Evolutionary conservation across 2,797 vertebrate species (phyloP).

Genomic region (Sarcophilus harrisii): DNA sequence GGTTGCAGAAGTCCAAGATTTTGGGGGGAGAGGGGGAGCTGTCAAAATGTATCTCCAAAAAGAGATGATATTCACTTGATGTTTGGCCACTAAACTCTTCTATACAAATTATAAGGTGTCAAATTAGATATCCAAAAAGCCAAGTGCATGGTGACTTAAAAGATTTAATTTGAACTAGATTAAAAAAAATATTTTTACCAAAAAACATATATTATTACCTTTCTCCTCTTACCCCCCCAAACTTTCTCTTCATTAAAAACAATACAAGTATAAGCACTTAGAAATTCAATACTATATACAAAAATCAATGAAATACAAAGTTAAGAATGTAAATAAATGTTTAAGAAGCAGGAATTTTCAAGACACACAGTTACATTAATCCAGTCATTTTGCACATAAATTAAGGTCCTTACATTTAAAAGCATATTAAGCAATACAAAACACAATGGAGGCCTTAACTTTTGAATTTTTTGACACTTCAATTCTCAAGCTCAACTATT

Average conservation of each 20-base stretch:
- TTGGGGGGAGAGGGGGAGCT: background rate
- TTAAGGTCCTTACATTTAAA: constrained; percentile 47
- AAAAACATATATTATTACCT: background rate
- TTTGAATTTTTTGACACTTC: constrained; percentile 58
- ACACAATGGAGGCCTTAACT: constrained; percentile 57
- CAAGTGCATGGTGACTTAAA: constrained; percentile 45
- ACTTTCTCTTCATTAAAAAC: constrained; percentile 48
- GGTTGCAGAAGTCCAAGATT: background rate
- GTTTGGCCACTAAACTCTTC: constrained; percentile 46
- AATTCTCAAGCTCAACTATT: constrained; percentile 56
- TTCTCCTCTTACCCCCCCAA: constrained; percentile 14
- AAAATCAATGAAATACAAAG: constrained; percentile 54
- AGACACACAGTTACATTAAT: constrained; percentile 61
- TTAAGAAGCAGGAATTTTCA: constrained; percentile 54
- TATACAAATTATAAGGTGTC: constrained; percentile 49
- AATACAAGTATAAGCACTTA: constrained; percentile 58
- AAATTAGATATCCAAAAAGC: constrained; percentile 67
- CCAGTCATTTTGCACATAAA: constrained; percentile 58
- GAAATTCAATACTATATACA: constrained; percentile 53
- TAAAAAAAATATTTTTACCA: constrained; percentile 17
- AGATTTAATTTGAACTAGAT: constrained; percentile 22
- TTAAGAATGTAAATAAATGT: constrained; percentile 69
- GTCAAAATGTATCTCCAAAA: constrained; percentile 51
- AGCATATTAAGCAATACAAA: constrained; percentile 63
- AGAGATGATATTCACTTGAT: constrained; percentile 63